Evolutionary conservation across 2,888 invertebrate genomes (phyloP), one percentile per base, ranked within the genome.

Genomic region (Lysandra bellargus): DNA sequence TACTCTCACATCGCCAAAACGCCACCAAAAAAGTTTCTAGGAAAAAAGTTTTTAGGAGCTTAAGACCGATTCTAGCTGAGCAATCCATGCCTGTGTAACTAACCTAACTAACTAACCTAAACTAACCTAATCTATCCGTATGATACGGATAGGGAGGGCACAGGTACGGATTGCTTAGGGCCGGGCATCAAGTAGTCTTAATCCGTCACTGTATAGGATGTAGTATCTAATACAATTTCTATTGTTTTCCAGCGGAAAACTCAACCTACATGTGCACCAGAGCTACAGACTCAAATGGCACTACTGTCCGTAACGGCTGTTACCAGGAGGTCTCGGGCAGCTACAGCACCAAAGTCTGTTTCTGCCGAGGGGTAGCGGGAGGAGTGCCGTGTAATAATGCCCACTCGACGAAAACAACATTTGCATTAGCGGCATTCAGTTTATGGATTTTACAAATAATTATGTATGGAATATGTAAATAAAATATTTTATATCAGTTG

Each of bases 211-310:
- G 33, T 37, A 37, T 37, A 60, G 61, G n/a, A 23, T 61, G 61
- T n/a, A 2, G 6, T 61, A 61, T 23, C 9, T 1, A 61, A 9
- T 23, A 61, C 30, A 30, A 64, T 9, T 57, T 49, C 14, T 3
- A 79, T 33, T 69, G 6, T 30, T 77, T 81, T 83, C 53, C 87
- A 97, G 97, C 95, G 81, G 95, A 96, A 87, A 97, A 97, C 86
- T 95, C 96, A 2, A 97, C 97, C 0, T 96, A 96, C 84, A 95
- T 96, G 96, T 97, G 97, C 85, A 95, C 96, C 75, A 95, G 96
- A 86, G 96, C 96, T 0, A 91, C 95, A 61, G 90, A 95, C 80
- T 86, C 88, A 9, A 86, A 87, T 5, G 95, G 94, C 78, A 87
- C 90, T 1, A 89, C 93, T 0, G 93, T 95, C 79, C 95, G 91